Evolutionary conservation across 2,113 vertebrate genomes (phyloP).

Genomic region (Marmota monax): DNA sequence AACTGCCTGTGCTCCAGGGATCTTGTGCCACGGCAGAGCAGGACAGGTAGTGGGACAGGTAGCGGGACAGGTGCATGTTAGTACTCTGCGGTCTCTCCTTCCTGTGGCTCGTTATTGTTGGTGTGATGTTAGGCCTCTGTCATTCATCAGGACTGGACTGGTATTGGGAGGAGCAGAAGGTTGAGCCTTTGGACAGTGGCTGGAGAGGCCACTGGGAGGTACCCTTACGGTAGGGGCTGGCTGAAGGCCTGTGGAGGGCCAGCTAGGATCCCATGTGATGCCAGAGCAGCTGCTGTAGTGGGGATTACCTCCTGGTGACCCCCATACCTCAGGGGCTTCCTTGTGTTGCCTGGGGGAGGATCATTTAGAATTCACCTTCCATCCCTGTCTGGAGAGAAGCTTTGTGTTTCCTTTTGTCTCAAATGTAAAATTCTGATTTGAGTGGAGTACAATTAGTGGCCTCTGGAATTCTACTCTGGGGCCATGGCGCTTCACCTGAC

Average conservation of each 20-base stretch:
- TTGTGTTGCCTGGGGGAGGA: neutral
- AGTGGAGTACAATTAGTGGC: neutral
- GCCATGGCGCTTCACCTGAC: neutral
- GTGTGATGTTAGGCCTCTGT: neutral
- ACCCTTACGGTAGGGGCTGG: neutral
- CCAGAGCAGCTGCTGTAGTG: neutral
- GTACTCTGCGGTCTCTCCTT: too few relatives aligned
- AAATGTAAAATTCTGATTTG: neutral
- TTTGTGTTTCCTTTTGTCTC: neutral
- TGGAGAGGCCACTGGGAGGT: neutral
- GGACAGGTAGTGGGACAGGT: neutral
- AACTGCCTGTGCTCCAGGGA: neutral
- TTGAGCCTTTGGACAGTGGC: neutral
- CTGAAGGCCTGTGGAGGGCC: neutral
- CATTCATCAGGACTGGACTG: neutral
- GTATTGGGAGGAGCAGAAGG: neutral
- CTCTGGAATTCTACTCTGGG: neutral
- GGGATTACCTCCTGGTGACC: neutral
- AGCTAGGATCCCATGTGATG: too few relatives aligned
- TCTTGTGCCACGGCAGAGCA: neutral
- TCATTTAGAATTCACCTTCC: neutral
- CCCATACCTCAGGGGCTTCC: neutral
- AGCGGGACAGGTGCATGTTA: neutral
- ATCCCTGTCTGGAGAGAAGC: neutral
- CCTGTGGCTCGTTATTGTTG: neutral